A percentile compares a stretch with the other conserved stretches of the same genome.
Conservation (phyloP, 2,797 vertebrate species). For the Enteromius trimaculatus region DNA sequence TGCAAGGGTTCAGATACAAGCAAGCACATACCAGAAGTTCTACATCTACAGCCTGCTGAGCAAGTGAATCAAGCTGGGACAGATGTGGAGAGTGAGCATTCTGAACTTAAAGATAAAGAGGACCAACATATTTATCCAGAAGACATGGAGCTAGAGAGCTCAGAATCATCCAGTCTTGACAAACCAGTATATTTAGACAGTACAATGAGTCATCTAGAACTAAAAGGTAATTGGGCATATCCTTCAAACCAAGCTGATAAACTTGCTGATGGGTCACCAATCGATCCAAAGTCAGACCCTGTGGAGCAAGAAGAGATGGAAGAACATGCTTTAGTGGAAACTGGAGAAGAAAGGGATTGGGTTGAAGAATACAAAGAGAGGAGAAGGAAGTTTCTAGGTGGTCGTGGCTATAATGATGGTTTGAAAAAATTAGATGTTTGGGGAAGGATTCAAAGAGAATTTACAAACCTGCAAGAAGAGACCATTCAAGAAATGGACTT, state of each 20-base stretch:
- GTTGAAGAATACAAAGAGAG: constrained; percentile 26
- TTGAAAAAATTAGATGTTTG: constrained; percentile 17
- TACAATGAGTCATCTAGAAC: background rate
- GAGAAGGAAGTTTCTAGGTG: constrained; percentile 40
- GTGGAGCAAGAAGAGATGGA: background rate
- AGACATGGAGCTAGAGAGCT: background rate
- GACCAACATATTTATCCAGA: background rate
- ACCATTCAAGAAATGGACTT: constrained; percentile 57
- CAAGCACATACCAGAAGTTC: background rate
- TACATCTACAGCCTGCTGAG: background rate
- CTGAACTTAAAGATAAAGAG: background rate
- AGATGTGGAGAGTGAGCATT: background rate
- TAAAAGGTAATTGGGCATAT: background rate
- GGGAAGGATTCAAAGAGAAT: constrained; percentile 6
- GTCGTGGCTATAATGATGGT: background rate
- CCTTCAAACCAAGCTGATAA: background rate
- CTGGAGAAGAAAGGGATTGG: constrained; percentile 40
- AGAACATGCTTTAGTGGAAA: constrained; percentile 9
- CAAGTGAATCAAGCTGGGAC: background rate
- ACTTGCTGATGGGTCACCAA: background rate
- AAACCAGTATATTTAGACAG: background rate
- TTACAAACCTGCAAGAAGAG: background rate
- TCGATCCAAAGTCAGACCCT: background rate
- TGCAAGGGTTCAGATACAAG: background rate
- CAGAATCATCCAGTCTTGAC: background rate